Evolutionary conservation across 2,797 vertebrate species (phyloP).

Genomic region (Pseudomugil tenellus): DNA sequence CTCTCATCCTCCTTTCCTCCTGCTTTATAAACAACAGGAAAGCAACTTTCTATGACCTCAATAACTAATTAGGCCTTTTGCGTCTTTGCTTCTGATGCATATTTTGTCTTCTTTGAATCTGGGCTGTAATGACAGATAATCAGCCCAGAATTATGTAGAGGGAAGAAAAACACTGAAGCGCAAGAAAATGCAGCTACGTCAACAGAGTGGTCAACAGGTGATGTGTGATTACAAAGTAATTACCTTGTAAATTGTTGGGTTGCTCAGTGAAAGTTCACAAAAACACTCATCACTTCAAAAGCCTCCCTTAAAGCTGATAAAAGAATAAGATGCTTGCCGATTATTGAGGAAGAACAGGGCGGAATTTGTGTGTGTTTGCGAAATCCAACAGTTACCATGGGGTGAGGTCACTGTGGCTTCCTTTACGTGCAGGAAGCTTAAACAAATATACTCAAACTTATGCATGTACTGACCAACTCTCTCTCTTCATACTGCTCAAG

Average conservation of each 20-base stretch:
- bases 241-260: slow-evolving; percentile 40
- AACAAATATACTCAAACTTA: slow-evolving; percentile 1
- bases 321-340: slow-evolving; percentile 23
- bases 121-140: slow-evolving; percentile 61
- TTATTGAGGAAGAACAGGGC: slow-evolving; percentile 30
- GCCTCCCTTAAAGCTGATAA: slow-evolving; percentile 43
- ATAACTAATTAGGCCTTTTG: slow-evolving; percentile 26
- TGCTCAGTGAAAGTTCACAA: slow-evolving; percentile 4
- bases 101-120: slow-evolving; percentile 32
- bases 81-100: slow-evolving; percentile 21
- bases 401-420: slow-evolving; percentile 36
- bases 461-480: slow-evolving; percentile 2
- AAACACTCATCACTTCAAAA: slow-evolving; percentile 32
- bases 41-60: slow-evolving; percentile 49
- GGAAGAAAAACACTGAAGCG: slow-evolving; percentile 27
- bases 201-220: slow-evolving; percentile 42
- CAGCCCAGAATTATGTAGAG: slow-evolving; percentile 11
- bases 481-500: not conserved
- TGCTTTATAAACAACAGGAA: slow-evolving; percentile 32
- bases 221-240: slow-evolving; percentile 59
- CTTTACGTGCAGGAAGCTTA: slow-evolving; percentile 22
- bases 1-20: slow-evolving; percentile 4
- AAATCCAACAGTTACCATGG: slow-evolving; percentile 19
- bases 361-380: slow-evolving; percentile 11
- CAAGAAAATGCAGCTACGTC: slow-evolving; percentile 34